Percentiles rank a stretch among this genome's conserved stretches.
These are phyloP conservation scores for Mus caroli DNA, from an alignment of 2,797 vertebrate genomes.

Conservation along the genomic window DNA sequence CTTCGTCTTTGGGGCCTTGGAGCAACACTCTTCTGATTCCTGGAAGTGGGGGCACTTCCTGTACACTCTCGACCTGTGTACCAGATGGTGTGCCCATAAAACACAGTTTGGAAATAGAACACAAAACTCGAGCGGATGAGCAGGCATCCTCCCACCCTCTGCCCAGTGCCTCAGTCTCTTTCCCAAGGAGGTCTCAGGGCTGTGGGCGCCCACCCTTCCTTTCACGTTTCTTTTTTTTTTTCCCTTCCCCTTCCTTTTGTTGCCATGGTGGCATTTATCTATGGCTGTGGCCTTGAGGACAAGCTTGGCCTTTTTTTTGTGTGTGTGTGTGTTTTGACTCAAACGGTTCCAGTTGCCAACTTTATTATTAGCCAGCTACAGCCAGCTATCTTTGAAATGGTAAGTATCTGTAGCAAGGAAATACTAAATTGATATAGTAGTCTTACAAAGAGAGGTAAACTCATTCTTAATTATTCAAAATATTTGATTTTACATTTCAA, in stretches of 20 bases:
- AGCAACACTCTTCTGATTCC: conserved; percentile 4
- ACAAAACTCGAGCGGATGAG: background rate
- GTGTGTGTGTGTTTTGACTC: too few relatives aligned
- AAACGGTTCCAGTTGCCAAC: background rate
- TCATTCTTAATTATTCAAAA: background rate
- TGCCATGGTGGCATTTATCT: background rate
- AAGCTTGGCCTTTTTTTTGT: background rate
- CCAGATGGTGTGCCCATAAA: background rate
- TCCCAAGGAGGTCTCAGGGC: background rate
- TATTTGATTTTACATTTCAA: background rate
- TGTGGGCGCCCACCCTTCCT: background rate
- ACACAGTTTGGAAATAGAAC: conserved; percentile 12
- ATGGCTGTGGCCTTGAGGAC: conserved; percentile 23
- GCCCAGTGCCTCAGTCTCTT: conserved; percentile 27
- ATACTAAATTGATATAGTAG: background rate
- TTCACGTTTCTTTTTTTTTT: too few relatives aligned
- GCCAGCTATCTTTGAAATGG: background rate
- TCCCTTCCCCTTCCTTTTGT: background rate
- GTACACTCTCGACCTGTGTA: background rate
- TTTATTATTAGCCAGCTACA: background rate
- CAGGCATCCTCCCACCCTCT: background rate
- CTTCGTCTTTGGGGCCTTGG: conserved; percentile 33
- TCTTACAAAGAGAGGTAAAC: background rate
- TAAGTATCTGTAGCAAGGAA: background rate
- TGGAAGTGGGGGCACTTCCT: conserved; percentile 30